Percentiles rank a stretch among this genome's conserved stretches.
Evolutionary conservation across 1,140 invertebrate genomes (phyloP).

Genomic region (Scaptomyza graminum): DNA sequence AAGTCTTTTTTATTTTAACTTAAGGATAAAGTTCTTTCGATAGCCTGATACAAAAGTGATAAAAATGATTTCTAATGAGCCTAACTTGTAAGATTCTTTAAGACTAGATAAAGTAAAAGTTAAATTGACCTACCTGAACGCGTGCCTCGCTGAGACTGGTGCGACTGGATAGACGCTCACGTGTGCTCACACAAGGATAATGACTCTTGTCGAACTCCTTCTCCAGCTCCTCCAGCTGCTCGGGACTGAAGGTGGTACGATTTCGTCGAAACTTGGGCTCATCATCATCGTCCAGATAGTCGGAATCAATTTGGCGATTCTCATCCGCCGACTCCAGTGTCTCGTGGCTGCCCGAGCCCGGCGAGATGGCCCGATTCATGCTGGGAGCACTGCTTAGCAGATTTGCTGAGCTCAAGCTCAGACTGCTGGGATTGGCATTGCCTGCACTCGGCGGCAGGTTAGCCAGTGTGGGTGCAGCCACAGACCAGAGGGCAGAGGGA

Average conservation of each 20-base stretch:
- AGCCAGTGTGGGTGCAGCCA: slow-evolving; percentile 64
- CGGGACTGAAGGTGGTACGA: slow-evolving; percentile 96
- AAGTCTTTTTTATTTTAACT: no score
- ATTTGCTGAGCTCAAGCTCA: slow-evolving; percentile 60
- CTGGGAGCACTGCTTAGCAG: slow-evolving; percentile 39
- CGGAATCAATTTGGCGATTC: slow-evolving; percentile 86
- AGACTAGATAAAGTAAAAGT: slow-evolving; percentile 5
- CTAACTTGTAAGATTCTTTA: no score
- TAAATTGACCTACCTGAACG: slow-evolving; percentile 92
- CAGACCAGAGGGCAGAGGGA: slow-evolving; percentile 63
- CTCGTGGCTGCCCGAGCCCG: slow-evolving; percentile 82
- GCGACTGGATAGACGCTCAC: slow-evolving; percentile 95
- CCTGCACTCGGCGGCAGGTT: slow-evolving; percentile 57
- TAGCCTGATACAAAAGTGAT: no score
- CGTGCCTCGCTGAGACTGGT: slow-evolving; percentile 97
- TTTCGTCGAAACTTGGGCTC: slow-evolving; percentile 96
- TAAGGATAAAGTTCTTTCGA: no score
- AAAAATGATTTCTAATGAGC: no score
- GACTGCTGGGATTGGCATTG: slow-evolving; percentile 32
- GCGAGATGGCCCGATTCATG: slow-evolving; percentile 70
- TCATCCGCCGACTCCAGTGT: slow-evolving; percentile 81
- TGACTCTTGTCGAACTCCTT: slow-evolving; percentile 98
- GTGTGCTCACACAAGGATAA: slow-evolving; percentile 96
- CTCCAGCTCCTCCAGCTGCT: slow-evolving; percentile 96
- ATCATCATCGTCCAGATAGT: slow-evolving; percentile 90